Base-by-base conservation (phyloP, 2,888 invertebrate genomes). In the Hirudinaria manillensis region DNA sequence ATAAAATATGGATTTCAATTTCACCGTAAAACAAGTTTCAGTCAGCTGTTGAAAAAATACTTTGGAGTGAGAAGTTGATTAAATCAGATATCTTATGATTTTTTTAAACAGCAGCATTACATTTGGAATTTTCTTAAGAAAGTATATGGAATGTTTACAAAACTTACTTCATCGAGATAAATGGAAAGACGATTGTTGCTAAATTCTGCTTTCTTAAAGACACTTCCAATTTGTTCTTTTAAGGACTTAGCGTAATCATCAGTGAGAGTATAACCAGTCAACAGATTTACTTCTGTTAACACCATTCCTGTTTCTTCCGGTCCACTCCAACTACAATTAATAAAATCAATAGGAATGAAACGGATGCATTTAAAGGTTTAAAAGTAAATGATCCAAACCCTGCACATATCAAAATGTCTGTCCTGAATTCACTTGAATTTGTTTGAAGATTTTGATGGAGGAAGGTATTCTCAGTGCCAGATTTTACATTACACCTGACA, bases 91-190 rank as follows among this genome's bases (percentile, higher is more conserved):
- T 7, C 45, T 7, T 1, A 1, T 45, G 45, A 45, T 36, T 36
- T 36, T 45, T 45, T 45, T 45, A 1, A 45, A 1, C 45, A 45
- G 16, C 1, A 1, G 13, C 45, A 45, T 1, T 45, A 16, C 3
- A 27, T 56, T 56, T 61, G 3, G 1, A 61, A 61, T 2, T 61
- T 13, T 61, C 21, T 61, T 6, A 16, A 45, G 4, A 45, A 16
- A 61, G 13, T 61, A 19, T n/a, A 61, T 4, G 10, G 16, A 7
- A 34, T 36, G 27, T 34, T 29, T 10, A n/a, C 68, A n/a, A 36
- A 68, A 34, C 68, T 29, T 34, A 73, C 73, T 32, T 73, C 73
- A 38, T 73, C 73, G 21, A 73, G 65, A 24, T 73, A 73, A 34
- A 73, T 73, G 36, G 45, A 56, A 32, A 73, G 65, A 27, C 61